These are phyloP conservation scores for Cantharis flavilabris DNA, from an alignment of 2,888 invertebrate species.

Conservation along the genomic window DNA sequence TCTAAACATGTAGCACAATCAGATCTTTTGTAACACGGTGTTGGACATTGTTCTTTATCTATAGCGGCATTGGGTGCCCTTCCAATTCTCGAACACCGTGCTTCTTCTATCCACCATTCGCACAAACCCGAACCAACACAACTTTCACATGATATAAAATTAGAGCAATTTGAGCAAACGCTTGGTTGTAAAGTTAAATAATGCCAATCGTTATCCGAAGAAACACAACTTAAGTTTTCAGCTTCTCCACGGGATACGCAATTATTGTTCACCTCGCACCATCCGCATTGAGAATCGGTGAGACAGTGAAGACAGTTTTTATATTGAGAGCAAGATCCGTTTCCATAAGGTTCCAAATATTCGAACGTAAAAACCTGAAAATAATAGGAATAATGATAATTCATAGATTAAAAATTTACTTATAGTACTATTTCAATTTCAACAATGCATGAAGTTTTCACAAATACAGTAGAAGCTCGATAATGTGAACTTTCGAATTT, in stretches of 20 bases:
- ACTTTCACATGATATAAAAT: conserved; percentile 85
- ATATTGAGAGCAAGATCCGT: conserved; percentile 76
- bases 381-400: background rate
- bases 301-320: conserved; percentile 86
- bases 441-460: no score
- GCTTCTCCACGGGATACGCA: conserved; percentile 72
- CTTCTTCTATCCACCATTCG: conserved; percentile 93
- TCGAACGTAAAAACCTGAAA: conserved; percentile 76
- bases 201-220: conserved; percentile 67
- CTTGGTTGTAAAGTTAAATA: conserved; percentile 82
- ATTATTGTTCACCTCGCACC: conserved; percentile 80
- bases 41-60: conserved; percentile 70
- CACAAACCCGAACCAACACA: conserved; percentile 74
- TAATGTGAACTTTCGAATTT: no score
- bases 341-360: conserved; percentile 85
- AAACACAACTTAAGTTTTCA: conserved; percentile 65
- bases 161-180: conserved; percentile 86
- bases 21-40: conserved; percentile 76
- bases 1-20: conserved; percentile 84
- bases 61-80: conserved; percentile 71
- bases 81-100: conserved; percentile 81
- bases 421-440: no score
- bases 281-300: conserved; percentile 87
- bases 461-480: no score
- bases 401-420: no score